Conservation (phyloP, 2,113 vertebrate species). For the Dasypus novemcinctus region DNA sequence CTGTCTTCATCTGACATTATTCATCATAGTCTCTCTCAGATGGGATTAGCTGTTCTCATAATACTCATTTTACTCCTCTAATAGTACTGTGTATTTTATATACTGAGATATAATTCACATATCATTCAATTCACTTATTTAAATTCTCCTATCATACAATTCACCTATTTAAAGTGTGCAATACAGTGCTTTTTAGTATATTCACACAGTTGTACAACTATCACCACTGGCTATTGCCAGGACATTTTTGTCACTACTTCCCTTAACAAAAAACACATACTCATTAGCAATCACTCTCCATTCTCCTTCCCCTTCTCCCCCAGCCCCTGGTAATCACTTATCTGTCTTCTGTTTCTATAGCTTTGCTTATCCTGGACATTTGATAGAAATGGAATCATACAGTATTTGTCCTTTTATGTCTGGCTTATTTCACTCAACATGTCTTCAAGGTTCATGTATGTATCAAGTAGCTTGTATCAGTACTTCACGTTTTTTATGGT, state of each 20-base stretch:
- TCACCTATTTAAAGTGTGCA: neutral
- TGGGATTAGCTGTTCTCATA: neutral
- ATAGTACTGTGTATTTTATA: neutral
- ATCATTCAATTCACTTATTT: neutral
- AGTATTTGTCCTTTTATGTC: neutral
- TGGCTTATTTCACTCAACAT: neutral
- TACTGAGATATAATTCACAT: slow-evolving; percentile 14
- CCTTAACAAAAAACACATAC: neutral
- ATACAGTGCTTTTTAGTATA: neutral
- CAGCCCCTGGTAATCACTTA: neutral
- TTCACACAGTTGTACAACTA: neutral
- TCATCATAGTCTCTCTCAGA: neutral
- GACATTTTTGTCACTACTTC: neutral
- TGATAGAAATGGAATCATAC: neutral
- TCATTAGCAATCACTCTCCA: neutral
- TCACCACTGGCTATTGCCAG: neutral
- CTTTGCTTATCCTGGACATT: neutral
- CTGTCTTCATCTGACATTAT: neutral
- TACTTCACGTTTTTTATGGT: neutral
- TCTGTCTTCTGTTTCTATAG: neutral
- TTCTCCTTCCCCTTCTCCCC: neutral
- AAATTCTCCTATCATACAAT: neutral
- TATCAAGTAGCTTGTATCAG: neutral
- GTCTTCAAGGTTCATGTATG: neutral
- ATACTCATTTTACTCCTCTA: neutral